These are phyloP conservation scores for Trididemnum nubilum DNA, from an alignment of 23 tunicate genomes.

Conservation along the genomic window DNA sequence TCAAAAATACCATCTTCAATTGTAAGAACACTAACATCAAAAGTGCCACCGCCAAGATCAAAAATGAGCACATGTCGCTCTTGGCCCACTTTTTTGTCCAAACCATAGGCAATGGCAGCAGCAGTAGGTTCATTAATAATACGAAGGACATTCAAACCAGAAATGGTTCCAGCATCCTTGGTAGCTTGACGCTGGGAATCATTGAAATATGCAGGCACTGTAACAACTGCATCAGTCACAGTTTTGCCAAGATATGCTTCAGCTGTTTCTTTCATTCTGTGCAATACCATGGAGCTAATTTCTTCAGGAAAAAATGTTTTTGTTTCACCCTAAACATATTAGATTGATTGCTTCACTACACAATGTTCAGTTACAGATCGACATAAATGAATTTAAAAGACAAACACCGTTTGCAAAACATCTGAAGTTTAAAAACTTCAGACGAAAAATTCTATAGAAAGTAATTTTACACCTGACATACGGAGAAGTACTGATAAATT, in stretches of 20 bases:
- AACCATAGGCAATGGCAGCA: slow-evolving; percentile 88
- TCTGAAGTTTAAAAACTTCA: too few species aligned
- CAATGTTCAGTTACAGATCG: too few species aligned
- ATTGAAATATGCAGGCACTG: slow-evolving; percentile 87
- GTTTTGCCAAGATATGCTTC: slow-evolving; percentile 71
- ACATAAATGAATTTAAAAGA: too few species aligned
- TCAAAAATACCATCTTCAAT: slow-evolving; percentile 94
- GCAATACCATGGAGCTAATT: slow-evolving; percentile 83
- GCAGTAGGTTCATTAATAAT: slow-evolving; percentile 93
- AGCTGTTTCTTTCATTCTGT: slow-evolving; percentile 78
- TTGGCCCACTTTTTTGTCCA: slow-evolving; percentile 85
- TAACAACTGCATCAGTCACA: slow-evolving; percentile 69
- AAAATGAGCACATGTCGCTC: slow-evolving; percentile 86
- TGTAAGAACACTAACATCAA: slow-evolving; percentile 77
- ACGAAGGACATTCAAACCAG: slow-evolving; percentile 78
- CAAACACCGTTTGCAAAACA: too few species aligned
- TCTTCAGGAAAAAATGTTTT: slow-evolving; percentile 86
- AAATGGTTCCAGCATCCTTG: slow-evolving; percentile 89
- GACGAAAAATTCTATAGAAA: too few species aligned
- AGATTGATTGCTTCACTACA: too few species aligned
- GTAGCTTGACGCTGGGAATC: slow-evolving; percentile 89
- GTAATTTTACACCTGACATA: too few species aligned
- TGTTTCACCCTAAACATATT: slow-evolving; percentile 46
- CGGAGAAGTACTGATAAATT: too few species aligned
- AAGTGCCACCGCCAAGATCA: slow-evolving; percentile 92